Evolutionary conservation across 2,888 invertebrate genomes (phyloP), one percentile per base, ranked within the genome.

Genomic region (Cerceris ruficornis): DNA sequence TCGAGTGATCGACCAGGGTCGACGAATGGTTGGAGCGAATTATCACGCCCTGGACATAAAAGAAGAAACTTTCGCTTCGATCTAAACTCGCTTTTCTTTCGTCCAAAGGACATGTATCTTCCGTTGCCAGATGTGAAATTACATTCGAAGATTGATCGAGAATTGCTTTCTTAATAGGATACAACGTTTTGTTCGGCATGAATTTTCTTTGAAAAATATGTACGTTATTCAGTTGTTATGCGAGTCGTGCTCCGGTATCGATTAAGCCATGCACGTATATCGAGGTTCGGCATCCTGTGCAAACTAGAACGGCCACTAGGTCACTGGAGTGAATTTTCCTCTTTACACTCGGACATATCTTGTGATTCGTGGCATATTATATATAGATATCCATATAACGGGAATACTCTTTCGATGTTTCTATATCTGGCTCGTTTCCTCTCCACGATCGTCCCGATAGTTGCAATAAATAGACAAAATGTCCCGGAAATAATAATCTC

Each of bases 191-290:
- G 46, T 77, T 62, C 41, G n/a, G 39, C 61, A 55, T 54, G 52
- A 54, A 59, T 80, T 70, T 69, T 14, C 55, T 46, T 54, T 42
- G 28, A 13, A 11, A 46, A 69, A 57, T 54, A 66, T 66, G 66
- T 58, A 55, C 41, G 67, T 17, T 41, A 28, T 49, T 57, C 17
- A 65, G 69, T 68, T 60, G 57, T 65, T 64, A 17, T 55, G 59
- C 75, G 61, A 54, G 50, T 72, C 52, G 46, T 73, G 69, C 70
- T 55, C 61, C 55, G 72, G 59, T 82, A 82, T 82, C 69, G 82
- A 82, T 80, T 80, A 66, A 69, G 80, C 69, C 80, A 28, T 28
- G 28, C 28, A 75, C 75, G 62, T 76, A 73, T 83, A 83, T 82
- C 76, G 76, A 59, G 61, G 72, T 83, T 60, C 76, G 71, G 80